phyloP scores from a whole-genome alignment of 2,113 vertebrate species.

The Protobothrops mucrosquamatus region DNA sequence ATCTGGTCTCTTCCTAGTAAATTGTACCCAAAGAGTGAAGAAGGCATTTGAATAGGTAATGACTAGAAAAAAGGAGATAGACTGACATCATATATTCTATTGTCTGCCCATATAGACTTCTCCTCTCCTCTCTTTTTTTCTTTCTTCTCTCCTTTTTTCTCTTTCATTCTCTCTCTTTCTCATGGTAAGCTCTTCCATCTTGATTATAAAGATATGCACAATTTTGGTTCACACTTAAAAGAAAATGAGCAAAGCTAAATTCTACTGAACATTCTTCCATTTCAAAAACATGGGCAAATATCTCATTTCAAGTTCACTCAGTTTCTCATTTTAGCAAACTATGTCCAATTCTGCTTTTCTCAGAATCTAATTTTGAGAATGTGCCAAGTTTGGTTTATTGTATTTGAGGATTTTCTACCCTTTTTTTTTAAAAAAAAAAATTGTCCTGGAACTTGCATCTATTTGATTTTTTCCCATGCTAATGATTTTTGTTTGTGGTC shows the following conservation, averaged over 20 bases:
- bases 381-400: background rate
- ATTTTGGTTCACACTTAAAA: background rate
- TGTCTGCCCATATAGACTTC: no score
- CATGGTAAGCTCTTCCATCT: background rate
- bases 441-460: background rate
- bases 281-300: background rate
- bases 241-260: background rate
- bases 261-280: background rate
- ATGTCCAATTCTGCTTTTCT: background rate
- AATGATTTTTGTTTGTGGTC: background rate
- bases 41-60: background rate
- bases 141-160: rapidly evolving
- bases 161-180: background rate
- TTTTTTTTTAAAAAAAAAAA: background rate
- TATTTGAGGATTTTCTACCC: background rate
- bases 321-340: background rate
- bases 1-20: background rate
- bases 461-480: background rate
- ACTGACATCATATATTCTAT: background rate
- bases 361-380: background rate
- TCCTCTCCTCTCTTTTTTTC: no score
- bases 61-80: background rate
- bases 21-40: background rate
- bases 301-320: background rate
- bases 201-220: background rate